phyloP scores from a whole-genome alignment of 2,888 invertebrate genomes.

The Diplazon laetatorius region DNA sequence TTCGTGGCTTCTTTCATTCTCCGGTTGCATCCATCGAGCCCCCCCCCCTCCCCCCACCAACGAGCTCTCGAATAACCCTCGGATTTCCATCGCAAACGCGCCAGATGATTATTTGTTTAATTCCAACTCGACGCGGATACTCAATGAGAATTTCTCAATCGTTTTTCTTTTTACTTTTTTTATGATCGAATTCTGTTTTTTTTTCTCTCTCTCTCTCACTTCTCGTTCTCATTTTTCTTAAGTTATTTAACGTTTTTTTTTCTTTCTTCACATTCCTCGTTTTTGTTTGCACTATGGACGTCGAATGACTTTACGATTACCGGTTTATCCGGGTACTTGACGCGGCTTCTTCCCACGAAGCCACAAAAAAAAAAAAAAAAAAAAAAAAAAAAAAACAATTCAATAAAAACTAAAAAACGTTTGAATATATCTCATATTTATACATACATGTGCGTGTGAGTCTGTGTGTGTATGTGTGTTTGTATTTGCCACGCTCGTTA shows the following conservation, averaged over 20 bases:
- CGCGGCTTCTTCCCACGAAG: background rate
- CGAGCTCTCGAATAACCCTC: constrained; percentile 51
- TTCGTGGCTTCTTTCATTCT: constrained; percentile 56
- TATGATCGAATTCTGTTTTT: constrained; percentile 28
- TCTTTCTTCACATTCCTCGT: constrained; percentile 3
- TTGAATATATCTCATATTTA: too few species aligned
- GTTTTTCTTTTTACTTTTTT: constrained; percentile 29
- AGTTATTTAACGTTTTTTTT: constrained; percentile 33
- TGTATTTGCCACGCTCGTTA: constrained; percentile 25
- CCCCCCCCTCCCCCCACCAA: background rate
- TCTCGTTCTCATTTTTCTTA: constrained; percentile 28
- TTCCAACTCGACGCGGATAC: constrained; percentile 62
- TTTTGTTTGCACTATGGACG: constrained; percentile 48
- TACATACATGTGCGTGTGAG: too few species aligned
- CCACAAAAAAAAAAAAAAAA: background rate
- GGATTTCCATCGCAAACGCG: constrained; percentile 35
- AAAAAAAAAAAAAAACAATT: too few species aligned
- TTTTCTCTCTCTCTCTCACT: constrained; percentile 27
- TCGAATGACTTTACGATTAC: constrained; percentile 70
- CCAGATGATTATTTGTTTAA: constrained; percentile 60
- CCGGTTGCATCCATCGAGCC: constrained; percentile 40
- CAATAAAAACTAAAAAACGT: too few species aligned
- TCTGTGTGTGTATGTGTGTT: too few species aligned
- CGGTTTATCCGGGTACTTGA: constrained; percentile 61
- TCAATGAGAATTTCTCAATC: constrained; percentile 61